phyloP scores from a whole-genome alignment of 2,888 invertebrate species.

The Lymantria dispar region DNA sequence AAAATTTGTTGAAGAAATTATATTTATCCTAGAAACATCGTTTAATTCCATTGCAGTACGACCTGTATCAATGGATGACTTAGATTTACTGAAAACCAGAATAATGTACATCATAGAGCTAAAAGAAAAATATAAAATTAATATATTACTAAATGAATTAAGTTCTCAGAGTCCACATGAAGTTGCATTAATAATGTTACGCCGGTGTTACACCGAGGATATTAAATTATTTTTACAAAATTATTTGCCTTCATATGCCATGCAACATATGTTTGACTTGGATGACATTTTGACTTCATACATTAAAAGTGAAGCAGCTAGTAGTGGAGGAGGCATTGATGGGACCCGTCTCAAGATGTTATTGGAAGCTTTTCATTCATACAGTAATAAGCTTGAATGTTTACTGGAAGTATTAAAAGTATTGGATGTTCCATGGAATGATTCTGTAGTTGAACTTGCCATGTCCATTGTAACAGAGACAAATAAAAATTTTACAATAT shows the following conservation, averaged over 20 bases:
- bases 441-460: slow-evolving; percentile 56
- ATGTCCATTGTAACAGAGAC: slow-evolving; percentile 55
- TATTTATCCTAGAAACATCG: slow-evolving; percentile 58
- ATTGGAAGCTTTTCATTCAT: slow-evolving; percentile 59
- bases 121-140: slow-evolving; percentile 75
- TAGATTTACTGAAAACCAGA: slow-evolving; percentile 64
- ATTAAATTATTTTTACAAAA: slow-evolving; percentile 61
- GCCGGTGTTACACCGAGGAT: slow-evolving; percentile 77
- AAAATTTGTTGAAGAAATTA: slow-evolving; percentile 68
- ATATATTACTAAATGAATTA: slow-evolving; percentile 67
- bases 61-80: slow-evolving; percentile 71
- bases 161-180: slow-evolving; percentile 67
- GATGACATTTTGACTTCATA: slow-evolving; percentile 67
- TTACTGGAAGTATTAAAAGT: slow-evolving; percentile 68
- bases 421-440: slow-evolving; percentile 72
- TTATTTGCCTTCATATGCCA: slow-evolving; percentile 67
- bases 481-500: slow-evolving; percentile 62
- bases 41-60: slow-evolving; percentile 61
- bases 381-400: slow-evolving; percentile 62
- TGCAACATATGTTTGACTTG: slow-evolving; percentile 64
- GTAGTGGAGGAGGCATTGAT: slow-evolving; percentile 67
- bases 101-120: slow-evolving; percentile 66
- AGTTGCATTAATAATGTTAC: slow-evolving; percentile 71
- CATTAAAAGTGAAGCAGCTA: slow-evolving; percentile 68
- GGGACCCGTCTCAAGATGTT: slow-evolving; percentile 62